Base-by-base conservation (phyloP, 1,140 invertebrate genomes). In the Metaphire vulgaris region DNA sequence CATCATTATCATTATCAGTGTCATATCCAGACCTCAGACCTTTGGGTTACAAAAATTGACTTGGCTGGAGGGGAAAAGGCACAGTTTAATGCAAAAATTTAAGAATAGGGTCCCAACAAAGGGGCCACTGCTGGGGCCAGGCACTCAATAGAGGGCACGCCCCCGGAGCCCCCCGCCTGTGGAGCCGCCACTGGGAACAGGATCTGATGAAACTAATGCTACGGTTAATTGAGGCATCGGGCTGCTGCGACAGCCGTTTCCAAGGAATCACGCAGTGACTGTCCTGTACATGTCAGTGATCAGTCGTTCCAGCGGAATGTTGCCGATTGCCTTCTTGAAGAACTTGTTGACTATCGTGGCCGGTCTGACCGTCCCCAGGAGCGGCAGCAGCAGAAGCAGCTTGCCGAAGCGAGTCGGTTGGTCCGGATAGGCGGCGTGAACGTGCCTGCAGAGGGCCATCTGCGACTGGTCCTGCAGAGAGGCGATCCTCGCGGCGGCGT, bases 321-420 rank as follows among this genome's bases (percentile, higher is more conserved):
- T 79, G 0, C 95, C 94, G 71, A 97, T 96, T 2, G 93, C 95
- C 79, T 92, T 90, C 68, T 91, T 89, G 87, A 98, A 97, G 88
- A 98, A 98, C 0, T 98, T 84, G 81, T 96, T 92, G 80, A 96
- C 93, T 69, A 98, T 94, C 0, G 91, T 91, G 21, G 87, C 86
- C 0, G 89, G 84, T 0, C 90, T 89, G 0, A 97, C 89, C 21
- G 89, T 88, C 74, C 90, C 88, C 12, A 97, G 87, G 1, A 88
- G 86, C 0, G 92, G 91, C 1, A 97, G 84, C 0, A 95, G 85
- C n/a, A 95, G 87, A 21, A 96, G 86, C 0, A 97, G 83, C 78
- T 92, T 92, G 26, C 92, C 92, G 81, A 94, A 93, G 69, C 93
- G 89, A 34, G 91, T 82, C 0, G 91, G 90, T 80, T 94, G 91